A percentile compares a stretch with the other conserved stretches of the same genome.
phyloP scores from a whole-genome alignment of 2,888 invertebrate species.

The Mythimna impura region DNA sequence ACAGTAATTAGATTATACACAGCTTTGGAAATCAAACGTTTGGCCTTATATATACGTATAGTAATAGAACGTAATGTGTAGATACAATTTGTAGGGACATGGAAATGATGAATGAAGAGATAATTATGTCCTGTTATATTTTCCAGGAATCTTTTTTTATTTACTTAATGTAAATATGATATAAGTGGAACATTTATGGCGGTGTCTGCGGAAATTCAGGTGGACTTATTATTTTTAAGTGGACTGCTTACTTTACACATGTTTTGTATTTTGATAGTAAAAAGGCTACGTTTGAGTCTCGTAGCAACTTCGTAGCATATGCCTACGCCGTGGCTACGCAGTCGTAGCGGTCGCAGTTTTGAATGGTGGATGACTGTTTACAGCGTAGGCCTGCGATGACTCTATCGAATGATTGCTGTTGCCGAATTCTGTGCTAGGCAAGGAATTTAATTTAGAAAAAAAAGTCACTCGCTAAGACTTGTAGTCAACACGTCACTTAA shows the following conservation, averaged over 20 bases:
- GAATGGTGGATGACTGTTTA: neutral
- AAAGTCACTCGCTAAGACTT: no score
- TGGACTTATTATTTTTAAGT: neutral
- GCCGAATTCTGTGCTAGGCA: no score
- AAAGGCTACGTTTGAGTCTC: neutral
- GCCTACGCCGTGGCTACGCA: slow-evolving; percentile 17
- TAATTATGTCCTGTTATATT: neutral
- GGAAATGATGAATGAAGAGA: neutral
- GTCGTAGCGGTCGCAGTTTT: neutral
- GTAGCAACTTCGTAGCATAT: slow-evolving; percentile 17
- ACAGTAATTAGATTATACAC: slow-evolving; percentile 69
- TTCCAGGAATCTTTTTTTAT: no score
- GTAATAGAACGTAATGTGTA: neutral
- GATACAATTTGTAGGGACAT: slow-evolving; percentile 14
- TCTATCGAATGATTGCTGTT: no score
- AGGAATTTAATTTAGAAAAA: no score
- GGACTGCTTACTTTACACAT: no score
- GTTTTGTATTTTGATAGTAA: no score
- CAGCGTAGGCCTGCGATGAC: no score
- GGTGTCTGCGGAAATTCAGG: neutral
- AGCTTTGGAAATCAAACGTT: slow-evolving; percentile 60
- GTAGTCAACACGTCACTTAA: no score
- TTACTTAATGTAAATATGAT: neutral
- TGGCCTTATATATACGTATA: slow-evolving; percentile 19
- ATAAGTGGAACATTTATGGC: neutral